Percentiles rank a stretch among this genome's conserved stretches.
phyloP scores from a whole-genome alignment of 2,113 vertebrate genomes.

The Elaphurus davidianus region DNA sequence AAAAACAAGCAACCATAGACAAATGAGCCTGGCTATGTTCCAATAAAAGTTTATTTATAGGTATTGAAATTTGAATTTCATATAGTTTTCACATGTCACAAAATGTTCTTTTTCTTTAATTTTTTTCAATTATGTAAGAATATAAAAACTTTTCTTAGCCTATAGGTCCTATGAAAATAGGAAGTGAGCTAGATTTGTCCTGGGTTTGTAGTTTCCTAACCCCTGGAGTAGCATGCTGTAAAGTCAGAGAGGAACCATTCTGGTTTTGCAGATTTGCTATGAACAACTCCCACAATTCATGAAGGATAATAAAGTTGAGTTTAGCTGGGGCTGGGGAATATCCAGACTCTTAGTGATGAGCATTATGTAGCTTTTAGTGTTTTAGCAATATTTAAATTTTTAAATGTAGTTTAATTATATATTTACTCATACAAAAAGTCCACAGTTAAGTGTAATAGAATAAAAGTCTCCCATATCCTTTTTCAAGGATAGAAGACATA shows the following conservation, averaged over 20 bases:
- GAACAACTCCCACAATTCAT: not conserved
- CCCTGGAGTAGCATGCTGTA: not conserved
- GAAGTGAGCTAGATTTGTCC: not conserved
- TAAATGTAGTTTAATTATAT: not conserved
- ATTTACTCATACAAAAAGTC: not conserved
- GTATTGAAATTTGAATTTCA: slow-evolving; percentile 18
- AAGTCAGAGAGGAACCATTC: not conserved
- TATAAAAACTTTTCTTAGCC: not conserved
- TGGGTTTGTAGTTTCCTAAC: not conserved
- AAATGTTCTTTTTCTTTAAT: not conserved
- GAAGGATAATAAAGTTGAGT: not conserved
- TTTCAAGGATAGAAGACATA: not conserved
- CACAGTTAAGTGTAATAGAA: not conserved
- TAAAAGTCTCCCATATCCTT: not conserved
- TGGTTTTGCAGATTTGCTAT: not conserved
- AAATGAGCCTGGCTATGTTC: not conserved
- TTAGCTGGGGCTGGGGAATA: not conserved
- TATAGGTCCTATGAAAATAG: not conserved
- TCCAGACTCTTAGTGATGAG: not conserved
- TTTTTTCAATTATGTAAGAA: not conserved
- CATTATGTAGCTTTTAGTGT: not conserved
- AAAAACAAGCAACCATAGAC: not conserved
- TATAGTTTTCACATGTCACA: not conserved
- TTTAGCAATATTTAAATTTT: not conserved
- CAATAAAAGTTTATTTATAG: not conserved